Evolutionary conservation across 2,797 vertebrate genomes (phyloP), one percentile per base, ranked within the genome.

Genomic region (Gobio occitaniae): DNA sequence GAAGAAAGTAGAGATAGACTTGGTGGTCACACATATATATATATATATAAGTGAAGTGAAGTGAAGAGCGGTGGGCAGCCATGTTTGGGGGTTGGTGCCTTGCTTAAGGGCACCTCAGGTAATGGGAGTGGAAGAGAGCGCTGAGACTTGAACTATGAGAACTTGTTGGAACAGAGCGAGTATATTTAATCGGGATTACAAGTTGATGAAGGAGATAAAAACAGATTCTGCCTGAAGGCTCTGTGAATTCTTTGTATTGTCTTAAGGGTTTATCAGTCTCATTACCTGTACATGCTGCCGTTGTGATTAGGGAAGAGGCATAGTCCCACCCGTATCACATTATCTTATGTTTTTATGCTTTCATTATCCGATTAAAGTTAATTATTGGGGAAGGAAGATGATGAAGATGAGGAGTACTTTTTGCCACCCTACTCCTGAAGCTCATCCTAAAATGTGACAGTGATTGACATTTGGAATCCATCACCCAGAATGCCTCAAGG

Each of bases 391-490:
- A 65, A 74, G 9, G 1, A 21, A 3, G 25, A 82, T 36, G 54
- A n/a, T 32, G 63, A 52, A 68, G 47, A 38, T n/a, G 48, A 69
- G 19, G 32, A 17, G 17, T 36, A 36, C 12, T n/a, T 50, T 12
- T 48, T 63, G 61, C 36, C 4, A n/a, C 29, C 21, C 21, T 41
- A 78, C 66, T 17, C 44, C 68, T 74, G 38, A 75, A 65, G 38
- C 36, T 47, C 38, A n/a, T 36, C 81, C 10, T 52, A 50, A 56
- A 63, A 74, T 52, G 9, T 79, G 44, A 83, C 81, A 75, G 63
- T 83, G 75, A 63, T 41, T 80, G 86, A 59, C 76, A 86, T 76
- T 38, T 70, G 47, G 38, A 69, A 54, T 83, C 59, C 15, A 75
- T 83, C 29, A 74, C 16, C 63, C 63, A 50, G 21, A 76, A 81